A percentile compares a stretch with the other conserved stretches of the same genome.
Evolutionary conservation across 2,797 vertebrate genomes (phyloP).

Genomic region (Sebastes baramenuke): DNA sequence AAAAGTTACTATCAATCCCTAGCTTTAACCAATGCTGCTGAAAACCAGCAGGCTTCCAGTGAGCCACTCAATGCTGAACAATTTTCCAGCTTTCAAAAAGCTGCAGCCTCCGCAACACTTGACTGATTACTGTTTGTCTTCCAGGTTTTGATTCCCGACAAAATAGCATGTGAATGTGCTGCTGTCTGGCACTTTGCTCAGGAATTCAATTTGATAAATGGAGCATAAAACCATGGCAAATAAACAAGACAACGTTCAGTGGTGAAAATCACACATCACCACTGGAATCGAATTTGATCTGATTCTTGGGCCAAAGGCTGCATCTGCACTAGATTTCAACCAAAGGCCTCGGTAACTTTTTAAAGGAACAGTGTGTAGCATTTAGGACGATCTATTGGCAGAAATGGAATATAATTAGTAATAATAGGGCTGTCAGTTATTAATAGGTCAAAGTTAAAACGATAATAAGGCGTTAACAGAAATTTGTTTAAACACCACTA

Average conservation of each 20-base stretch:
- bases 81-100: conserved; percentile 7
- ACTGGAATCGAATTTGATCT: conserved; percentile 23
- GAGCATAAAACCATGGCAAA: conserved; percentile 36
- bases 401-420: no score
- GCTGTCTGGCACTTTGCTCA: conserved; percentile 23
- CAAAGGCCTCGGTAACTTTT: background rate
- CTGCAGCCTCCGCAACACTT: conserved; percentile 32
- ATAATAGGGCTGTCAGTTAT: no score
- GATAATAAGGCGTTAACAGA: no score
- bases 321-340: background rate
- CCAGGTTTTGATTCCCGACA: conserved; percentile 53
- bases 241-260: conserved; percentile 19
- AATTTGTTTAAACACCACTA: no score
- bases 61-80: conserved; percentile 3
- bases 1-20: background rate
- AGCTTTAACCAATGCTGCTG: background rate
- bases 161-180: conserved; percentile 28
- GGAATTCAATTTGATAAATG: conserved; percentile 39
- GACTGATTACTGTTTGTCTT: conserved; percentile 50
- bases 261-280: conserved; percentile 11
- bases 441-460: no score
- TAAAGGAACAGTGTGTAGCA: background rate
- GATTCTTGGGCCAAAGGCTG: conserved; percentile 6
- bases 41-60: conserved; percentile 3
- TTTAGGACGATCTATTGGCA: no score